A percentile compares a stretch with the other conserved stretches of the same genome.
Evolutionary conservation across 2,797 vertebrate genomes (phyloP).

Genomic region (Discoglossus pictus): DNA sequence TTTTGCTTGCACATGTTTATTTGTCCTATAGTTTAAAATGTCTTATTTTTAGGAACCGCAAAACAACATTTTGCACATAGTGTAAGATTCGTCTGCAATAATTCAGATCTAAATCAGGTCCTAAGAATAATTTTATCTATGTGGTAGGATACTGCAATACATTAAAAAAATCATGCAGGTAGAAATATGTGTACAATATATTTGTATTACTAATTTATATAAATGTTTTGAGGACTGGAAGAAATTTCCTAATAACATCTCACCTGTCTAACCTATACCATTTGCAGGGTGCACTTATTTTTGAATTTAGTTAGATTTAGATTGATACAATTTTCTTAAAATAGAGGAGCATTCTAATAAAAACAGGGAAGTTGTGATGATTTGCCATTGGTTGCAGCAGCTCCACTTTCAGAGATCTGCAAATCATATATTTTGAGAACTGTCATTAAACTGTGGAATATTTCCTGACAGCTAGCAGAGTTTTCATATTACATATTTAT

Average conservation of each 20-base stretch:
- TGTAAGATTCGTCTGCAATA: not conserved
- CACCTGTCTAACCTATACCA: constrained; percentile 30
- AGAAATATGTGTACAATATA: constrained; percentile 28
- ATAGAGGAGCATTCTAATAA: constrained; percentile 58
- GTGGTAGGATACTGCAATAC: not conserved
- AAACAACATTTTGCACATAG: not conserved
- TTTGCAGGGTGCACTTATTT: constrained; percentile 32
- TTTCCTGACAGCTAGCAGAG: constrained; percentile 52
- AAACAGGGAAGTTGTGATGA: constrained; percentile 14
- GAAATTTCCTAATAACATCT: constrained; percentile 17
- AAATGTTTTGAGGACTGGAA: constrained; percentile 10
- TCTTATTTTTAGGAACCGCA: not conserved
- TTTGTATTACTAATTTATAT: constrained; percentile 38
- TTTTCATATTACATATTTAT: constrained; percentile 60
- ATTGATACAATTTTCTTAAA: constrained; percentile 46
- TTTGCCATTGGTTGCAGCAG: constrained; percentile 36
- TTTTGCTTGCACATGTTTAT: not conserved
- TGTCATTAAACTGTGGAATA: constrained; percentile 56
- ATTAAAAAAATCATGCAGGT: constrained; percentile 18
- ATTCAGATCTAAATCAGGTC: constrained; percentile 4
- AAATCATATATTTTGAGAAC: constrained; percentile 55
- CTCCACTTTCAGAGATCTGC: constrained; percentile 52
- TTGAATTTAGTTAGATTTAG: constrained; percentile 47
- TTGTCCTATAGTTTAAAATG: not conserved
- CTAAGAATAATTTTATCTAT: not conserved